Percentiles rank a stretch among this genome's conserved stretches.
Evolutionary conservation across 2,888 invertebrate genomes (phyloP).

Genomic region (Adineta ricciae): DNA sequence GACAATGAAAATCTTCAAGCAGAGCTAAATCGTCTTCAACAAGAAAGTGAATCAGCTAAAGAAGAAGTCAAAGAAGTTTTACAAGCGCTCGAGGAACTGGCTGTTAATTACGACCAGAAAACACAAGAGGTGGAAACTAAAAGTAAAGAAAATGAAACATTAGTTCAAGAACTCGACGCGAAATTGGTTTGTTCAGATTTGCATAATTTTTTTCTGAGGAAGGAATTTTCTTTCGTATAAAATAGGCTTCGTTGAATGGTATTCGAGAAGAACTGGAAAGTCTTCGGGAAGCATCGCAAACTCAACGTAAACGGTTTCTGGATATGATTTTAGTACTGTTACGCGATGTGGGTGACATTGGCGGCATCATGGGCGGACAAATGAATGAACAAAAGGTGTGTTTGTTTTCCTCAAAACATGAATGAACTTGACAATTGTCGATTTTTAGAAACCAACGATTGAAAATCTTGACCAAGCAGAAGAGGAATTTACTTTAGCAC

Average conservation of each 20-base stretch:
- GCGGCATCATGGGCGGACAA: constrained; percentile 66
- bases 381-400: neutral
- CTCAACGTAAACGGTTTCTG: constrained; percentile 85
- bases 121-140: constrained; percentile 90
- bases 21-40: constrained; percentile 74
- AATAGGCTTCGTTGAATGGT: constrained; percentile 53
- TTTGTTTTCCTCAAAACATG: no score
- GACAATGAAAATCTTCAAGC: constrained; percentile 87
- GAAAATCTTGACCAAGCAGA: constrained; percentile 56
- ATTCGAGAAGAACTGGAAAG: constrained; percentile 82
- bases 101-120: constrained; percentile 98
- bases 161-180: constrained; percentile 79
- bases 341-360: constrained; percentile 85
- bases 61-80: constrained; percentile 92
- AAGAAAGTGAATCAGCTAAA: constrained; percentile 70
- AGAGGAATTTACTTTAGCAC: constrained; percentile 94
- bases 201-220: neutral
- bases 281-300: constrained; percentile 76
- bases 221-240: neutral
- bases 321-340: constrained; percentile 85
- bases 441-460: neutral
- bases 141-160: constrained; percentile 81
- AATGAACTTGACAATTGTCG: constrained; percentile 55
- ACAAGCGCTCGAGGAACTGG: constrained; percentile 92
- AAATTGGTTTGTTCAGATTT: constrained; percentile 55